Evolutionary conservation across 2,797 vertebrate species (phyloP), one percentile per base, ranked within the genome.

Genomic region (Petrocephalus schoutedeni): DNA sequence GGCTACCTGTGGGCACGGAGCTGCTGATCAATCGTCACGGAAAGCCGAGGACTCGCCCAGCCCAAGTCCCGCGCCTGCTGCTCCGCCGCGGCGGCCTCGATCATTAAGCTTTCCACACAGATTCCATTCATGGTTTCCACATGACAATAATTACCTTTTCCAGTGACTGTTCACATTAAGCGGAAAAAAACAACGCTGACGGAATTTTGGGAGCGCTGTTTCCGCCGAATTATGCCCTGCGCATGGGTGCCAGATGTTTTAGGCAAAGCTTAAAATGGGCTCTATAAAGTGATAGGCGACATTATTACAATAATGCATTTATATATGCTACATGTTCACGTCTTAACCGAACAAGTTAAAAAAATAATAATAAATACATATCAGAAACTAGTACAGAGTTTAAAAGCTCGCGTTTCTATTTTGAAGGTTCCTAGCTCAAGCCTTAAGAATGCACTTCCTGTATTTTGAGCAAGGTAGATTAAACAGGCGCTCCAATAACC

Each of bases 81-180:
- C 41, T 77, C 14, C 71, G 71, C 2, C 16, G 14, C 5, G 32
- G 36, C 7, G 71, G 28, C 28, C 28, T 28, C 28, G 28, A 77
- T 80, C 41, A 21, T 80, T 80, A 80, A 80, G 74, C 36, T 80
- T 80, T 80, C 74, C 74, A 80, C 74, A 80, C 6, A 80, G 74
- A 80, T 49, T 80, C 74, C 74, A 7, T 19, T 80, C 74, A 80
- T 80, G 74, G 41, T 80, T 80, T 80, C 74, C 74, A 80, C 74
- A 80, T 80, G 74, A 80, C 19, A 80, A 45, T 49, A 80, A 80
- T 80, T 80, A 80, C 74, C 74, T 80, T 80, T 80, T 80, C 74
- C 74, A 80, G 41, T 80, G 74, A 80, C 74, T 80, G 74, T 80
- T 80, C 74, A 49, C 41, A 49, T 80, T 49, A 80, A 49, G 74